Evolutionary conservation across 53 echinoderm and acorn worm genomes (phyloP).

Genomic region (Apostichopus leukothele): DNA sequence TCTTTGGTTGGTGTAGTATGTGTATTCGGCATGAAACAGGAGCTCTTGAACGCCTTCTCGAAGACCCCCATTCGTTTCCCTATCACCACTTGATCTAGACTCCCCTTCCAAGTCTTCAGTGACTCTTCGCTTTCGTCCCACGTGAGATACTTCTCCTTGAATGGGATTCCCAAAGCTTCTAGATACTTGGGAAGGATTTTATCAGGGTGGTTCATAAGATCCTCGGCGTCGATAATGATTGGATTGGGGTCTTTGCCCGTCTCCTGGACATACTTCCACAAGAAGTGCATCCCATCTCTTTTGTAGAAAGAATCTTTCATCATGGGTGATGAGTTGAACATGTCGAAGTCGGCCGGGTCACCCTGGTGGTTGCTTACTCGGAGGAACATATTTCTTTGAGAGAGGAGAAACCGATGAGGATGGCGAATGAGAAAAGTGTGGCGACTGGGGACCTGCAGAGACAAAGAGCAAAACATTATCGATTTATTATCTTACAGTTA

Average conservation of each 20-base stretch:
- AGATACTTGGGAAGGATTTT: slow-evolving; percentile 24
- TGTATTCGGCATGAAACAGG: slow-evolving; percentile 3
- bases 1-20: slow-evolving; percentile 1
- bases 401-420: slow-evolving; percentile 31
- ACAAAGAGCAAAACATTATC: neutral
- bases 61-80: slow-evolving; percentile 13
- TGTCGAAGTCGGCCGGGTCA: slow-evolving; percentile 25
- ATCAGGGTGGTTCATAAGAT: slow-evolving; percentile 19
- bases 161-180: neutral
- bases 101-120: slow-evolving; percentile 16
- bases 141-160: slow-evolving; percentile 26
- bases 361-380: neutral
- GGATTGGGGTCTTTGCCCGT: slow-evolving; percentile 26
- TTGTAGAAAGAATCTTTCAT: neutral
- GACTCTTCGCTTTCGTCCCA: slow-evolving; percentile 30
- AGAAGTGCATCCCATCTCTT: neutral
- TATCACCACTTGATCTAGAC: neutral
- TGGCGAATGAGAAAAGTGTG: slow-evolving; percentile 41
- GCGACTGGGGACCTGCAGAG: slow-evolving; percentile 12
- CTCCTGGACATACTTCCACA: slow-evolving; percentile 27
- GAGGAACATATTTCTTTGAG: neutral
- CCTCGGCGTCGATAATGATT: slow-evolving; percentile 21
- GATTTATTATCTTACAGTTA: no score
- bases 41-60: slow-evolving; percentile 27
- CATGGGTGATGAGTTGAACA: slow-evolving; percentile 1